phyloP scores from a whole-genome alignment of 2,888 invertebrate species.

The Platycnemis pennipes region DNA sequence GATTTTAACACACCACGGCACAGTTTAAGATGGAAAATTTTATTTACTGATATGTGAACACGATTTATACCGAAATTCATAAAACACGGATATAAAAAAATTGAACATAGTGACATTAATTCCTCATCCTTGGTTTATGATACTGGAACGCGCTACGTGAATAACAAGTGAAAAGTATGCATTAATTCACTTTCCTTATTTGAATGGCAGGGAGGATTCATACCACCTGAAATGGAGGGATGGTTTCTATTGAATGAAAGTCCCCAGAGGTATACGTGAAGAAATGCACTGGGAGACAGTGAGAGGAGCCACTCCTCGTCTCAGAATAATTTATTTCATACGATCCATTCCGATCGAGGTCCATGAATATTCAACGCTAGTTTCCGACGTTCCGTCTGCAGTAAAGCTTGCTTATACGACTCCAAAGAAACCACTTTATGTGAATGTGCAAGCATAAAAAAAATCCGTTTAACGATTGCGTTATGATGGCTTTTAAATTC shows the following conservation, averaged over 20 bases:
- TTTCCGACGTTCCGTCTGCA: background rate
- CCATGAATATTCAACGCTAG: conserved; percentile 11
- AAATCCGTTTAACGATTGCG: background rate
- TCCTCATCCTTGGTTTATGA: too few species aligned
- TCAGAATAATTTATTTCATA: background rate
- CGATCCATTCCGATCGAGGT: background rate
- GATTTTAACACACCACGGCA: too few species aligned
- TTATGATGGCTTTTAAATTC: background rate
- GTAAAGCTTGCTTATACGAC: background rate
- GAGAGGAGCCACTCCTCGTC: background rate
- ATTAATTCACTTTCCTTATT: background rate
- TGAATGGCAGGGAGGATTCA: background rate
- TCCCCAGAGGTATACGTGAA: background rate
- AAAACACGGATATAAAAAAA: too few species aligned
- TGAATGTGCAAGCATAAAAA: background rate
- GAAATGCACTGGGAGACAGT: conserved; percentile 11
- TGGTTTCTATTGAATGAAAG: background rate
- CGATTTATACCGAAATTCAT: too few species aligned
- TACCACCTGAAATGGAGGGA: background rate
- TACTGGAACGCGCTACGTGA: too few species aligned
- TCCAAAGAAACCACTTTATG: background rate
- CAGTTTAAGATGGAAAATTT: too few species aligned
- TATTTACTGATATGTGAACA: too few species aligned
- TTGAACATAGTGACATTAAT: too few species aligned
- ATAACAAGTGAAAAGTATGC: background rate